A percentile compares a stretch with the other conserved stretches of the same genome.
These are phyloP conservation scores for Apocrypta bakeri DNA, from an alignment of 1,140 invertebrate species.

Conservation along the genomic window DNA sequence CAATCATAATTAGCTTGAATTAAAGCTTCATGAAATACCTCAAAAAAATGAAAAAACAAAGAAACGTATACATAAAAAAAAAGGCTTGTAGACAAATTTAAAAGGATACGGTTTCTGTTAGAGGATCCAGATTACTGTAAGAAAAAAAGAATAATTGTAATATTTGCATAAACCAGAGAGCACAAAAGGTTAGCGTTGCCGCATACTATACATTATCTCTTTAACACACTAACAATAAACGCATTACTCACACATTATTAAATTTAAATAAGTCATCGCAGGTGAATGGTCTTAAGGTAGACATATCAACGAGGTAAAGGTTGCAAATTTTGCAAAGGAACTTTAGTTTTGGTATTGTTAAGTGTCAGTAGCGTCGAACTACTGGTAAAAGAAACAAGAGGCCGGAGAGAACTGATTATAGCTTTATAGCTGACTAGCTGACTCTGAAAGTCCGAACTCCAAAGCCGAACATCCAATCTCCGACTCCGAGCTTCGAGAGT, in stretches of 20 bases:
- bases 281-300: slow-evolving; percentile 92
- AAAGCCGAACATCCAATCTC: too few relatives aligned
- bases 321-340: slow-evolving; percentile 50
- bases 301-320: slow-evolving; percentile 79
- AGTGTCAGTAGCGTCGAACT: slow-evolving; percentile 30
- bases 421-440: not conserved
- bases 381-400: not conserved
- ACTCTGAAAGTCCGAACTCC: too few relatives aligned
- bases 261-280: slow-evolving; percentile 97
- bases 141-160: slow-evolving; percentile 50
- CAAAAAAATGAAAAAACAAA: not conserved
- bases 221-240: not conserved
- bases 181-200: slow-evolving; percentile 9
- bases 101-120: slow-evolving; percentile 94
- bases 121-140: slow-evolving; percentile 94
- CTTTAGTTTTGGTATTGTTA: slow-evolving; percentile 52
- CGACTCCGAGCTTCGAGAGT: not conserved
- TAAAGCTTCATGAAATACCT: not conserved
- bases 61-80: slow-evolving; percentile 9
- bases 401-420: too few relatives aligned
- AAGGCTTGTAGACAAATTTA: too few relatives aligned
- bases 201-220: slow-evolving; percentile 19
- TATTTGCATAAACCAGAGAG: not conserved
- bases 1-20: slow-evolving; percentile 3
- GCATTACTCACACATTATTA: slow-evolving; percentile 91